Evolutionary conservation across 2,888 invertebrate genomes (phyloP).

Genomic region (Troides aeacus): DNA sequence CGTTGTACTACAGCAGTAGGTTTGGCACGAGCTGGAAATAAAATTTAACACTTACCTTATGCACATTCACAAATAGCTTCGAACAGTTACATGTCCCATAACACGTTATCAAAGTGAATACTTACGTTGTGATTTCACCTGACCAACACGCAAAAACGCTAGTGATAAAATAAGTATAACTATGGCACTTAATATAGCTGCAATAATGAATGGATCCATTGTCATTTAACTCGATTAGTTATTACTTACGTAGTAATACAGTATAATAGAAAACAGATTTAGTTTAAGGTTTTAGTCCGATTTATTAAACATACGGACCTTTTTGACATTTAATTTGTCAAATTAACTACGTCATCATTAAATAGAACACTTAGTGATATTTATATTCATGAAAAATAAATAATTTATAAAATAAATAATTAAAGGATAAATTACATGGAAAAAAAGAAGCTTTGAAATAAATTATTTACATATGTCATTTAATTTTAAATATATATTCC

Average conservation of each 20-base stretch:
- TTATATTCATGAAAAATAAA: neutral
- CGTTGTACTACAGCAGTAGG: constrained; percentile 63
- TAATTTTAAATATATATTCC: neutral
- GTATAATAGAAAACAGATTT: neutral
- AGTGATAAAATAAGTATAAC: constrained; percentile 59
- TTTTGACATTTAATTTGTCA: constrained; percentile 10
- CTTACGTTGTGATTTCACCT: constrained; percentile 61
- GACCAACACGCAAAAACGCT: constrained; percentile 57
- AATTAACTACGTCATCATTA: constrained; percentile 2
- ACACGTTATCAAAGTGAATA: constrained; percentile 1
- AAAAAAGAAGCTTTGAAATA: neutral
- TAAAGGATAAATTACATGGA: neutral
- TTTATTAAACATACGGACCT: constrained; percentile 12
- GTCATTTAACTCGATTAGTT: constrained; percentile 20
- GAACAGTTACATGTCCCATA: neutral
- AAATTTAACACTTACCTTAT: constrained; percentile 14
- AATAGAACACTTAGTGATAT: neutral
- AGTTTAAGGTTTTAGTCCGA: neutral
- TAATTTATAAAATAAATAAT: neutral
- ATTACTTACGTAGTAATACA: too few species aligned
- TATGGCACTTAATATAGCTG: constrained; percentile 66
- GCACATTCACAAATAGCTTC: neutral
- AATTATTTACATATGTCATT: neutral
- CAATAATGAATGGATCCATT: constrained; percentile 73
- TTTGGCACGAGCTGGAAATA: constrained; percentile 51